A percentile compares a stretch with the other conserved stretches of the same genome.
phyloP scores from a whole-genome alignment of 2,797 vertebrate genomes.

The Pogoniulus pusillus region DNA sequence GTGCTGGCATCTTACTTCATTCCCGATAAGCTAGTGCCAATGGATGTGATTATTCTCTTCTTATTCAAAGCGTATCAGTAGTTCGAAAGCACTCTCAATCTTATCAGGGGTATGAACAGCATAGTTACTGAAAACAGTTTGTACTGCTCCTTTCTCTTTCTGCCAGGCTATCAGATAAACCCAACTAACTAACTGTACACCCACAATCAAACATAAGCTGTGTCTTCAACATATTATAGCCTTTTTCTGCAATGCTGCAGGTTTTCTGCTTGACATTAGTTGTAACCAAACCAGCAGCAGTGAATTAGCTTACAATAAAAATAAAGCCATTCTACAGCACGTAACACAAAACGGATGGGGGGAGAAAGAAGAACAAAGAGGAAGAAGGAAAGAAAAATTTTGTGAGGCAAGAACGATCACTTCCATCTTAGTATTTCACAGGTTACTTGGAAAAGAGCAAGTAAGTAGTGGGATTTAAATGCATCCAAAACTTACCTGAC shows the following conservation, averaged over 20 bases:
- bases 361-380: no score
- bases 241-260: constrained; percentile 41
- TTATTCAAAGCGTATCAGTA: constrained; percentile 85
- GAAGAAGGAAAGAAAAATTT: not conserved
- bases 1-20: constrained; percentile 79
- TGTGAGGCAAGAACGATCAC: not conserved
- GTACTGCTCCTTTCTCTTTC: constrained; percentile 76
- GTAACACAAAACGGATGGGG: not conserved
- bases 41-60: constrained; percentile 84
- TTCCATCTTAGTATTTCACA: not conserved
- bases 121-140: constrained; percentile 81
- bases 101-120: constrained; percentile 83
- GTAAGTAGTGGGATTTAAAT: not conserved
- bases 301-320: constrained; percentile 51
- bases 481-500: not conserved
- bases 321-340: constrained; percentile 22
- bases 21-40: constrained; percentile 83
- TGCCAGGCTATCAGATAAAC: constrained; percentile 81
- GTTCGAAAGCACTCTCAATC: constrained; percentile 82
- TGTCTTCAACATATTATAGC: constrained; percentile 54
- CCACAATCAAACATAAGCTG: constrained; percentile 76
- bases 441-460: not conserved
- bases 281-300: constrained; percentile 57
- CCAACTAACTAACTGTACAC: constrained; percentile 81
- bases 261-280: constrained; percentile 52